Conservation (phyloP, 2,113 vertebrate species). For the Hippopotamus amphibius region DNA sequence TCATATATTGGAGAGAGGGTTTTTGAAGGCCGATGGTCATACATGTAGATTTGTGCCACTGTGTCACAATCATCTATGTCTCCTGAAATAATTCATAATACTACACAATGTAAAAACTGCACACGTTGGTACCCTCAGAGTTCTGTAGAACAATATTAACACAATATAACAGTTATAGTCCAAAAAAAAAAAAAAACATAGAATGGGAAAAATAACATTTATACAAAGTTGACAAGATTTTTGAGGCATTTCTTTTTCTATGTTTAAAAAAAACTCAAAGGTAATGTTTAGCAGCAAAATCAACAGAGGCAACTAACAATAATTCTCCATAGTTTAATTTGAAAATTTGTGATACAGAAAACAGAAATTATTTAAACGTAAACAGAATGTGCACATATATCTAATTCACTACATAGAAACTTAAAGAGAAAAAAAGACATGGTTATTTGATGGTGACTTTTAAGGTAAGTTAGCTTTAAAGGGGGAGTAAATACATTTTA, state of each 20-base stretch:
- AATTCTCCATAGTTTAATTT: constrained; percentile 84
- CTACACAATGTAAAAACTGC: constrained; percentile 97
- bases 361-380: constrained; percentile 86
- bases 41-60: constrained; percentile 97
- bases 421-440: constrained; percentile 82
- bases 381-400: constrained; percentile 87
- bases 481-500: constrained; percentile 79
- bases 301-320: constrained; percentile 87
- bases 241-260: constrained; percentile 86
- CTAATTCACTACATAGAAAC: constrained; percentile 85
- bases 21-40: constrained; percentile 96
- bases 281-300: constrained; percentile 84
- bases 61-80: constrained; percentile 98
- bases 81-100: constrained; percentile 99
- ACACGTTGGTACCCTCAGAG: constrained; percentile 86
- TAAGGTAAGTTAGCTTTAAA: constrained; percentile 82
- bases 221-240: constrained; percentile 87
- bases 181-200: constrained; percentile 83
- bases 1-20: constrained; percentile 98
- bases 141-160: constrained; percentile 88
- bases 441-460: constrained; percentile 83
- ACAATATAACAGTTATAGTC: constrained; percentile 84
- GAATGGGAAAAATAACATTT: constrained; percentile 80
- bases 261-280: constrained; percentile 81
- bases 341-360: constrained; percentile 90